Evolutionary conservation across 2,888 invertebrate genomes (phyloP).

Genomic region (Aspidiotus destructor): DNA sequence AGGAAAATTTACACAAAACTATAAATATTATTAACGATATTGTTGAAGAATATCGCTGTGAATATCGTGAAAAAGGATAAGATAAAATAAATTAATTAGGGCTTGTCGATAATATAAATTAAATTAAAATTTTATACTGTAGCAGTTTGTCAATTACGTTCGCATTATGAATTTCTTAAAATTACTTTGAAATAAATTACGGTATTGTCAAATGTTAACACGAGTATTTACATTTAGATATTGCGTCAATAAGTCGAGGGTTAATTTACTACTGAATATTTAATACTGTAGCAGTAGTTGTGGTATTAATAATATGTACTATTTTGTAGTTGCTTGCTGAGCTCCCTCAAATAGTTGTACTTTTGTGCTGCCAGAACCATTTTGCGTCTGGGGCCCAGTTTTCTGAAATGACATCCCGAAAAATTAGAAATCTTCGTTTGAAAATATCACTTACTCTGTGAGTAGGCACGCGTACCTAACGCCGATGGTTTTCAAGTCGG

Average conservation of each 20-base stretch:
- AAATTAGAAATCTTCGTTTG: not conserved
- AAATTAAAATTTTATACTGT: too few species aligned
- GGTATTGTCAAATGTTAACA: not conserved
- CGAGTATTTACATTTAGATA: not conserved
- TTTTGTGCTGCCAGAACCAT: constrained; percentile 36
- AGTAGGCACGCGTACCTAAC: constrained; percentile 40
- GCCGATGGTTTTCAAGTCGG: constrained; percentile 50
- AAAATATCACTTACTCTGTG: not conserved
- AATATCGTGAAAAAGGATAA: too few species aligned
- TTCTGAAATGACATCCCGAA: constrained; percentile 34
- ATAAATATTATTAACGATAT: too few species aligned
- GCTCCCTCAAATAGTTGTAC: constrained; percentile 33
- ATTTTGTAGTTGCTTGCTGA: constrained; percentile 10
- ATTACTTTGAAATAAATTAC: constrained; percentile 9
- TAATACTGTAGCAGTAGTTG: too few species aligned
- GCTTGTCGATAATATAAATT: too few species aligned
- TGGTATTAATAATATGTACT: not conserved
- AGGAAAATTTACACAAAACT: too few species aligned
- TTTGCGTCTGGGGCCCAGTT: constrained; percentile 38
- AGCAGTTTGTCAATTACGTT: not conserved
- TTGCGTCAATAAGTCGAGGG: not conserved
- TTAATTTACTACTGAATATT: too few species aligned
- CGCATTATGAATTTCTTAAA: not conserved
- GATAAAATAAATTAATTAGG: too few species aligned
- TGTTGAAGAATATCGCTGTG: too few species aligned